These are phyloP conservation scores for Hippocampus comes DNA, from an alignment of 2,113 vertebrate species.

Conservation along the genomic window DNA sequence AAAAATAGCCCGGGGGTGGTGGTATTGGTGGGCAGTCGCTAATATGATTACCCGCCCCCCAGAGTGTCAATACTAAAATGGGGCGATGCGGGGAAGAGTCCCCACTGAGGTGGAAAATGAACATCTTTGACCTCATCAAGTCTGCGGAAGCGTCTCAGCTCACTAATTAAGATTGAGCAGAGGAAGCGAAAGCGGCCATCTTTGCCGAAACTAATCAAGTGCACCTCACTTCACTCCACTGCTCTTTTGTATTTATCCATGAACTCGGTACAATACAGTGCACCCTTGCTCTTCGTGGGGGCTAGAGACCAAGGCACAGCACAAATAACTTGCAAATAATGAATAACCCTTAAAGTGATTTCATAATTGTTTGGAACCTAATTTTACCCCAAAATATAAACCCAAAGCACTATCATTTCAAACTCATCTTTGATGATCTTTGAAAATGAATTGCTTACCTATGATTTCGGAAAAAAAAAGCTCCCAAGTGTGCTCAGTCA, in stretches of 20 bases:
- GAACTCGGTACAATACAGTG: conserved; percentile 11
- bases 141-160: conserved; percentile 63
- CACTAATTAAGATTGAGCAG: conserved; percentile 73
- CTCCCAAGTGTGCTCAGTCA: too few relatives aligned
- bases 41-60: conserved; percentile 64
- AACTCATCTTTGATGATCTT: too few relatives aligned
- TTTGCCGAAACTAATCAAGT: conserved; percentile 59
- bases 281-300: too few relatives aligned
- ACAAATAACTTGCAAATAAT: too few relatives aligned
- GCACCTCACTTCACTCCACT: conserved; percentile 46
- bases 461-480: too few relatives aligned
- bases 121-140: conserved; percentile 74
- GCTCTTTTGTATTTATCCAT: conserved; percentile 49
- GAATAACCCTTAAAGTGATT: too few relatives aligned
- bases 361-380: too few relatives aligned
- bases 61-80: conserved; percentile 62
- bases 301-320: too few relatives aligned
- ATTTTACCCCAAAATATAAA: too few relatives aligned
- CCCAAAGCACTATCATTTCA: too few relatives aligned
- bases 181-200: conserved; percentile 45
- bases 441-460: too few relatives aligned
- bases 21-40: conserved; percentile 55
- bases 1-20: conserved; percentile 19
- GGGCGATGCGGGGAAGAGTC: conserved; percentile 52
- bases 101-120: conserved; percentile 67